Evolutionary conservation across 2,888 invertebrate species (phyloP), one percentile per base, ranked within the genome.

Genomic region (Stramonita haemastoma): DNA sequence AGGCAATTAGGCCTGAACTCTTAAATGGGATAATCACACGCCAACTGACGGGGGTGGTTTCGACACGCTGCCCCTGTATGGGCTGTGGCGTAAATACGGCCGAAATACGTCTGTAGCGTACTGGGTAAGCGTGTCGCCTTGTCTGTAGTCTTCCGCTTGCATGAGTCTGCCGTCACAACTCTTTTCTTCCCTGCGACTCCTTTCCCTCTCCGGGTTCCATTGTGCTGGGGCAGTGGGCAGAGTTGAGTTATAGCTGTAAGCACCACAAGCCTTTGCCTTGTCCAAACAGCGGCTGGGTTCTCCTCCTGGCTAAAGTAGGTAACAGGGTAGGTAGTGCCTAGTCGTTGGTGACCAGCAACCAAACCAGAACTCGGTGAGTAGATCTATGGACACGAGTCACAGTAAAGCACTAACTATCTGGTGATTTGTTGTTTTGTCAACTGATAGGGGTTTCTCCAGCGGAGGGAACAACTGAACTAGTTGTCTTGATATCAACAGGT

Each of bases 21-120:
- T 89, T 89, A 89, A 84, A 66, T 73, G 89, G 85, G 84, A 85
- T 89, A 89, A 89, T 89, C 84, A 73, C 88, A 83, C 89, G 87
- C 73, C 87, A 84, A 70, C 13, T 60, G 86, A 86, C 86, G 60
- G 60, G 86, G 86, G 57, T n/a, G 86, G 84, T 57, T 56, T 56
- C 84, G 84, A 85, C 84, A 85, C 57, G 84, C 56, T 56, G 84
- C 57, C 81, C 81, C 19, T 22, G 26, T 83, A 46, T 83, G 15
- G 46, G 22, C 11, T 6, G 81, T 46, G 81, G 81, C 81, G 81
- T 83, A 83, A 83, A 83, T 83, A 46, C 46, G 81, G 36, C 81
- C 46, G 81, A 36, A 46, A 83, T 46, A 83, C 26, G 81, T 83
- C 81, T 83, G 81, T 83, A 22, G 22, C 81, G 22, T 83, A 83